Conservation (phyloP, 2,113 vertebrate genomes). For the Tachycineta bicolor region DNA sequence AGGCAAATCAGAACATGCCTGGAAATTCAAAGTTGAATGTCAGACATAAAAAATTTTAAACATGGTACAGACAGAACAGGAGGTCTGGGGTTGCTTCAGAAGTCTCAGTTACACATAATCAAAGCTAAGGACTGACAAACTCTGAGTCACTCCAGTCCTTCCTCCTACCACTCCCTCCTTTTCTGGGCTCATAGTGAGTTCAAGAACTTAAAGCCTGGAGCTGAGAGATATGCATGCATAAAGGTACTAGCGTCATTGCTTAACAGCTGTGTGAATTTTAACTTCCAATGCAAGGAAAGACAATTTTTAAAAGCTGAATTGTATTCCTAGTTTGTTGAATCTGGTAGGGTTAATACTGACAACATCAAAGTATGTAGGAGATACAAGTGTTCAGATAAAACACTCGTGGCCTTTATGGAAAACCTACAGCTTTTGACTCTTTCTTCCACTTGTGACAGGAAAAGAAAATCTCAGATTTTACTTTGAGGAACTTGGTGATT, state of each 20-base stretch:
- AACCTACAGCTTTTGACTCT: not conserved
- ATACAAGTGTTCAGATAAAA: not conserved
- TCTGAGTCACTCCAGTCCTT: slow-evolving; percentile 4
- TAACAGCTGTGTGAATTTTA: not conserved
- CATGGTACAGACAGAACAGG: not conserved
- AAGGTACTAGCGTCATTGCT: not conserved
- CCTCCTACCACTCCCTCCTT: not conserved
- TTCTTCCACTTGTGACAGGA: not conserved
- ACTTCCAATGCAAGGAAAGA: not conserved
- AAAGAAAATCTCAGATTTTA: not conserved
- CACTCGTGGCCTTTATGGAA: not conserved
- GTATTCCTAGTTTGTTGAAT: not conserved
- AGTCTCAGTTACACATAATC: not conserved
- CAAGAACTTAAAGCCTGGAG: slow-evolving; percentile 10
- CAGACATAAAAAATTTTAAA: not conserved
- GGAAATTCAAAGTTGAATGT: not conserved
- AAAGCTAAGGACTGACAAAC: not conserved
- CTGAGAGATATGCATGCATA: not conserved
- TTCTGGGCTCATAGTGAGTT: not conserved
- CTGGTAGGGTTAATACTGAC: not conserved
- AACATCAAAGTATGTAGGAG: not conserved
- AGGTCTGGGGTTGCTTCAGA: not conserved
- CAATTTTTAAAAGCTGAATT: not conserved
- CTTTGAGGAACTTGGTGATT: not conserved
- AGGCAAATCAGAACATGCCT: not conserved